phyloP scores from a whole-genome alignment of 2,888 invertebrate species.

The Lycocerus yunnanus region DNA sequence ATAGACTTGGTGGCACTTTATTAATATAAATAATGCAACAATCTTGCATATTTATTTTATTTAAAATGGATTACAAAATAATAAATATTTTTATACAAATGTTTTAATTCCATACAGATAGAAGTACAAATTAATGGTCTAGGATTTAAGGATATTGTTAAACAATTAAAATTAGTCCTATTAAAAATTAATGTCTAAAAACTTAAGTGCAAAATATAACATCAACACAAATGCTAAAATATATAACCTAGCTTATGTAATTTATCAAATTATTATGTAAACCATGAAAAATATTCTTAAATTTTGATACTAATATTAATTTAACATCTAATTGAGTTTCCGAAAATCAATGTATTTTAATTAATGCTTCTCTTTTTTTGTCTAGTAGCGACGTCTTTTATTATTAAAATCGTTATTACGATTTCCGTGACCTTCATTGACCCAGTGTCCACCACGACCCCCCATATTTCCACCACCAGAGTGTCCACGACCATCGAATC shows the following conservation, averaged over 20 bases:
- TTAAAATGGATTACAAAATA: neutral
- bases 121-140: neutral
- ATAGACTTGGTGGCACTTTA: neutral
- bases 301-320: neutral
- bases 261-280: neutral
- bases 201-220: neutral
- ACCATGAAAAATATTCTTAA: neutral
- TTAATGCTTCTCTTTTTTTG: neutral
- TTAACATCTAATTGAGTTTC: neutral
- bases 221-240: neutral
- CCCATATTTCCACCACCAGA: slow-evolving; percentile 33
- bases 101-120: neutral
- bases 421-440: slow-evolving; percentile 37
- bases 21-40: neutral
- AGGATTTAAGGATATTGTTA: neutral
- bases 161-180: neutral
- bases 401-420: slow-evolving; percentile 38
- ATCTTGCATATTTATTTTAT: neutral
- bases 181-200: neutral
- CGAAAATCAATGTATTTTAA: neutral
- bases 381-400: slow-evolving; percentile 43
- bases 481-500: slow-evolving; percentile 31
- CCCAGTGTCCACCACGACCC: slow-evolving; percentile 37
- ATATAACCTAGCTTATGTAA: neutral
- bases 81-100: neutral